phyloP scores from a whole-genome alignment of 2,113 vertebrate genomes.

The Cyphomyrus plagiostoma region DNA sequence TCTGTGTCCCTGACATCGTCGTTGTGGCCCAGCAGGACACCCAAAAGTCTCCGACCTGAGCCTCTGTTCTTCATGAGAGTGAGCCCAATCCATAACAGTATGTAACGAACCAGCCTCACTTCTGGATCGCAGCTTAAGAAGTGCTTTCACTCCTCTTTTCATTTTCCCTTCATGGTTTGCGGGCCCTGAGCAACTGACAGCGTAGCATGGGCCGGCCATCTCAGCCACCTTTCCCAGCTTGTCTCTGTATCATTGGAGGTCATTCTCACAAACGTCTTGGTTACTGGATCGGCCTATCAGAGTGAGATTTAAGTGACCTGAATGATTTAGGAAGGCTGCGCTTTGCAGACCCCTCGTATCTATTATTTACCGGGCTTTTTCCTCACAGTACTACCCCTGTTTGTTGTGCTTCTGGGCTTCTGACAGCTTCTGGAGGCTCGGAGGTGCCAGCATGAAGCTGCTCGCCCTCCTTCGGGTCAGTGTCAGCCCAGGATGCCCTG shows the following conservation, averaged over 20 bases:
- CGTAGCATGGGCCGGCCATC: constrained; percentile 15
- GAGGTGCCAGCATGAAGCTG: neutral
- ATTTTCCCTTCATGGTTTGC: neutral
- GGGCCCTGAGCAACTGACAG: neutral
- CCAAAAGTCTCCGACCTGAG: neutral
- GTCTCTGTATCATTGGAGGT: constrained; percentile 15
- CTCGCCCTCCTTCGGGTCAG: neutral
- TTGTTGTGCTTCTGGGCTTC: neutral
- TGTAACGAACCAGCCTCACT: neutral
- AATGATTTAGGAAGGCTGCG: constrained; percentile 20
- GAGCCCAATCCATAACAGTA: neutral
- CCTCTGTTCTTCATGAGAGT: neutral
- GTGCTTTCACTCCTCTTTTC: neutral
- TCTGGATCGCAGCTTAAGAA: neutral
- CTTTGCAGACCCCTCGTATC: constrained; percentile 11
- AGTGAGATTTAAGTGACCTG: constrained; percentile 19
- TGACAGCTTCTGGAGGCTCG: neutral
- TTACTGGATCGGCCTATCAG: constrained; percentile 20
- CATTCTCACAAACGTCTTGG: constrained; percentile 13
- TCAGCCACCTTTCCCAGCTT: constrained; percentile 1
- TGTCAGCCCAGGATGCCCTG: neutral
- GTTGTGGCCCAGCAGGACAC: neutral
- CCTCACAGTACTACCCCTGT: neutral
- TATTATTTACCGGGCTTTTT: constrained; percentile 25
- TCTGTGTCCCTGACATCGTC: neutral